Base-by-base conservation (phyloP, 2,797 vertebrate genomes). In the Myiothlypis chrysogaster region DNA sequence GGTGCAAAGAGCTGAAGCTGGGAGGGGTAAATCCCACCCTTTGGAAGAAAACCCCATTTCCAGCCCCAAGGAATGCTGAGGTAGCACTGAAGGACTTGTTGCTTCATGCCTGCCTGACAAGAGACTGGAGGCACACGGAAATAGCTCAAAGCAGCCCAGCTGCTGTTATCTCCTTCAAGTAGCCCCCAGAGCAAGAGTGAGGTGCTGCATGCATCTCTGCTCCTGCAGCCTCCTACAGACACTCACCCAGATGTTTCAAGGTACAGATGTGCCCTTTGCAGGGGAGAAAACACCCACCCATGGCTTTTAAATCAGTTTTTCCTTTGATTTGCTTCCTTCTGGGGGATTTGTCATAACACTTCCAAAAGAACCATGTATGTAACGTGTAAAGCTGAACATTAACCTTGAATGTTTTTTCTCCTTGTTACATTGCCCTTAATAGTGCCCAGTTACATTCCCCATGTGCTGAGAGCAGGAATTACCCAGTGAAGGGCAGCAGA, bases 381-480 rank as follows among this genome's bases (percentile, higher is more conserved):
- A 69, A 69, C 32, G 23, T 35, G 12, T 52, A 76, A 83, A 84
- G 55, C 19, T 0, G 1, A 76, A 64, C 55, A 34, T 55, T 89
- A 71, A 93, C 68, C 79, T 91, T 39, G 41, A 61, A 60, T 56
- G 46, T 8, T 73, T 84, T 77, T 61, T 55, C 20, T 70, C 35
- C 70, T 68, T 3, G 0, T 89, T 70, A 60, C 0, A 0, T 73
- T 86, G 61, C 50, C 60, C 47, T 90, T 76, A 72, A 30, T 5
- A 59, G 52, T 5, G 14, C 41, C 8, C 14, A 52, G 41, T 72
- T 95, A 63, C 21, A 69, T 47, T 90, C 64, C 25, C 35, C 9
- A 23, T 39, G 80, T 66, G 66, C 66, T 71, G 78, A 46, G 89
- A 86, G 92, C 69, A 90, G 92, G 94, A 92, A 90, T 82, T 63